Evolutionary conservation across 2,888 invertebrate genomes (phyloP), one percentile per base, ranked within the genome.

Genomic region (Subacronicta megacephala): DNA sequence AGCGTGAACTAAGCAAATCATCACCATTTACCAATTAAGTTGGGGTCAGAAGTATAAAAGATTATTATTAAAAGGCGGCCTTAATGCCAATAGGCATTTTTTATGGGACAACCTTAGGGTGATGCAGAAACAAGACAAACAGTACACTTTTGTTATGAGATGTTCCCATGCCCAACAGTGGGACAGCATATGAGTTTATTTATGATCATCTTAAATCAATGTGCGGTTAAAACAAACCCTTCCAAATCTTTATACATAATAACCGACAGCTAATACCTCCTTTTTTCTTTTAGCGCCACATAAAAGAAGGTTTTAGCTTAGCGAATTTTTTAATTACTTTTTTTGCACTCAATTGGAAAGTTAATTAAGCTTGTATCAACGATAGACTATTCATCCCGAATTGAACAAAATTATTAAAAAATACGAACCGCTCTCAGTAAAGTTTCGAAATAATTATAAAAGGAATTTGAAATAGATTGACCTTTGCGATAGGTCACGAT

Each of bases 401-500:
- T 54, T 23, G 17, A 40, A 12, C 6, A 5, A 44, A 42, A 43
- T 41, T 31, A 37, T 59, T 26, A 1, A 46, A 50, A 59, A 51
- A 13, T 10, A 29, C 31, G 36, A 37, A 53, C 4, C 36, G 43
- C 40, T 55, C 9, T 45, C 40, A 53, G 20, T 26, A 12, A 59
- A 71, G 36, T 71, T 43, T 37, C 20, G 26, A 64, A 65, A 33
- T 42, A 31, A 52, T 56, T 43, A 51, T 40, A 41, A 51, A 61
- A 51, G 37, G 44, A 49, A 62, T 62, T 51, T 37, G 52, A 61
- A 61, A 66, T 44, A 45, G 46, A 51, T 51, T 61, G 50, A 73
- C 58, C 62, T 62, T 70, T 59, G 45, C 45, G 47, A 65, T 63
- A 69, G 65, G 66, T 70, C 62, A 49, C 47, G 52, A 43, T 62